Base-by-base conservation (phyloP, 2,888 invertebrate species). In the Cancer borealis region DNA sequence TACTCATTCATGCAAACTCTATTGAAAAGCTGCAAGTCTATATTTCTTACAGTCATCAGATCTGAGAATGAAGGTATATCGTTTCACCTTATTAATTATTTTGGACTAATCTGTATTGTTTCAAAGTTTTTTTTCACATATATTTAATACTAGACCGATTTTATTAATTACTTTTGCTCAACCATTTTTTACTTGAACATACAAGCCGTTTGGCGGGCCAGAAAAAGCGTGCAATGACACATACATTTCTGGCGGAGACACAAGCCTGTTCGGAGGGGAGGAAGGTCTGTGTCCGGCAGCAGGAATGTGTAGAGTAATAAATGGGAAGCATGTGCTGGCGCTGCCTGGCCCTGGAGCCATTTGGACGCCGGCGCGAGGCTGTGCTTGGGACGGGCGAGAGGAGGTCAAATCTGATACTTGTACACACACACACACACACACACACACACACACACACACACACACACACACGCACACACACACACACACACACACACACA, bases 371-470 rank as follows among this genome's bases (percentile, higher is more conserved):
- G 73, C n/a, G 73, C 73, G 73, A 73, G 73, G 73, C 73, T 73
- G 73, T 73, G 73, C 73, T 73, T 73, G 73, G 73, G n/a, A 73
- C 73, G 73, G 60, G 6, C 73, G 60, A 60, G 60, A 8, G 60
- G 60, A 60, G 60, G 60, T 73, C 73, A 73, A 8, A 21, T 26
- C n/a, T 26, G 73, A 84, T 8, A 84, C 79, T 30, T 26, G 26
- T 26, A 30, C 79, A 30, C 79, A 30, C 79, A 30, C 79, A 30
- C 79, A 30, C 79, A 30, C 79, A 30, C 79, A 30, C 79, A 30
- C 79, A 10, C 79, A 79, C 79, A 79, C 79, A 79, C 79, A 79
- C 79, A 79, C 30, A 92, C 73, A 92, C 39, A 92, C 73, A 79
- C 47, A 92, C 47, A 92, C 47, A 92, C 26, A 84, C 49, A 84